phyloP scores from a whole-genome alignment of 1,140 invertebrate genomes.

The Cataglyphis hispanica region DNA sequence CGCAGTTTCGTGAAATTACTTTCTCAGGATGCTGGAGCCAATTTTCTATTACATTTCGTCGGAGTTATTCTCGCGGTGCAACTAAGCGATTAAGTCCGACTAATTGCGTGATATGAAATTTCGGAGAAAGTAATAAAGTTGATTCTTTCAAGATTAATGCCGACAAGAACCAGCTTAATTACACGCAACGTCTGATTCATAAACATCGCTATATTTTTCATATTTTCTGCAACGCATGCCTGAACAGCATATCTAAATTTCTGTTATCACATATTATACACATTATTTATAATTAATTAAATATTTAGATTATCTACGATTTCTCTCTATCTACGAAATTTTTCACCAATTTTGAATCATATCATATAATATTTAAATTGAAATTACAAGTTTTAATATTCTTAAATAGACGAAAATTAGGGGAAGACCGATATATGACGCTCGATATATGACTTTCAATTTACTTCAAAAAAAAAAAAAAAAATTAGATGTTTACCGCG shows the following conservation, averaged over 20 bases:
- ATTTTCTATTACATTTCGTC: constrained; percentile 46
- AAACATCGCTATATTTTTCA: background rate
- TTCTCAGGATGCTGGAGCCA: constrained; percentile 18
- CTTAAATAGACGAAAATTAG: background rate
- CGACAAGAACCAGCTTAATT: constrained; percentile 4
- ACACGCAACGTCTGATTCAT: background rate
- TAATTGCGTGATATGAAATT: constrained; percentile 24
- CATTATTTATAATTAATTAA: background rate
- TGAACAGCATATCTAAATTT: constrained; percentile 9
- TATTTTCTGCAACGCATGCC: background rate
- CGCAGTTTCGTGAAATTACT: constrained; percentile 62
- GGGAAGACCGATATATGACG: constrained; percentile 3
- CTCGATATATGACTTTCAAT: constrained; percentile 6
- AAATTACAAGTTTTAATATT: constrained; percentile 21
- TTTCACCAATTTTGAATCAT: background rate
- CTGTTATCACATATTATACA: background rate
- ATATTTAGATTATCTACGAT: background rate
- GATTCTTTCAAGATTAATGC: constrained; percentile 30
- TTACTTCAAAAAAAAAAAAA: background rate
- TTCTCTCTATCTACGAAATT: background rate
- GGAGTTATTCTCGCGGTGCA: constrained; percentile 3
- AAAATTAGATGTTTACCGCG: constrained; percentile 30
- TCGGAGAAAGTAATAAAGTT: constrained; percentile 8
- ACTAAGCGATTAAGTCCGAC: constrained; percentile 16
- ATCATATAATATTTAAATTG: background rate